Conservation (phyloP, 1,140 invertebrate species). For the Hyles vespertilio region DNA sequence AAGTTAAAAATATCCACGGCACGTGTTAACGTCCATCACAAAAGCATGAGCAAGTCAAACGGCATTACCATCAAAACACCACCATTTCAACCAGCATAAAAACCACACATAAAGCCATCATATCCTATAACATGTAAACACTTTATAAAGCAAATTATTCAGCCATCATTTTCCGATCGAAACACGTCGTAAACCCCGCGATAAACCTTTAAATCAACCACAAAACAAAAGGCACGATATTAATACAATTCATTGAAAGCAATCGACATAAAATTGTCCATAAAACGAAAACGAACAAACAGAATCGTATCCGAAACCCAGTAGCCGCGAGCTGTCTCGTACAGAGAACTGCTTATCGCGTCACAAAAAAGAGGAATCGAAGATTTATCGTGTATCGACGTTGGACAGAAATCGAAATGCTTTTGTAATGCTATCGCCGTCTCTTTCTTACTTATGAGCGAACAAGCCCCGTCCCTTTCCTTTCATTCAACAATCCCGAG, state of each 20-base stretch:
- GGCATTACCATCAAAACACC: no score
- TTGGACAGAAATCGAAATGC: slow-evolving; percentile 29
- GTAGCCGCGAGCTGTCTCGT: slow-evolving; percentile 58
- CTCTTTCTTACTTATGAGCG: slow-evolving; percentile 19
- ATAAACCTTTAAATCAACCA: no score
- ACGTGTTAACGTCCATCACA: no score
- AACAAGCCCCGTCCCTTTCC: slow-evolving; percentile 33
- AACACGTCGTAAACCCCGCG: no score
- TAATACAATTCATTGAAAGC: slow-evolving; percentile 33
- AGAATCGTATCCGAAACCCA: slow-evolving; percentile 51
- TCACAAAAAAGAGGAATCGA: slow-evolving; percentile 39
- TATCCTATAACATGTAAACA: no score
- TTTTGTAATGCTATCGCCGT: slow-evolving; percentile 30
- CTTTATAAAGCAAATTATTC: no score
- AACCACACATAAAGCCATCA: no score
- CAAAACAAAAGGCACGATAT: slow-evolving; percentile 14
- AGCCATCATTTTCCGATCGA: no score
- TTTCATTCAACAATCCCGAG: slow-evolving; percentile 45
- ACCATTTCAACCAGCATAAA: no score
- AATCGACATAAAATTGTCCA: slow-evolving; percentile 40
- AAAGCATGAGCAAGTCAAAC: no score
- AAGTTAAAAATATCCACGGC: no score
- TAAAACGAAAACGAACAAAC: slow-evolving; percentile 33
- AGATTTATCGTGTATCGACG: slow-evolving; percentile 67
- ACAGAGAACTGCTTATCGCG: slow-evolving; percentile 43